These are phyloP conservation scores for Dasysyrphus tricinctus DNA, from an alignment of 2,888 invertebrate species.

Conservation along the genomic window DNA sequence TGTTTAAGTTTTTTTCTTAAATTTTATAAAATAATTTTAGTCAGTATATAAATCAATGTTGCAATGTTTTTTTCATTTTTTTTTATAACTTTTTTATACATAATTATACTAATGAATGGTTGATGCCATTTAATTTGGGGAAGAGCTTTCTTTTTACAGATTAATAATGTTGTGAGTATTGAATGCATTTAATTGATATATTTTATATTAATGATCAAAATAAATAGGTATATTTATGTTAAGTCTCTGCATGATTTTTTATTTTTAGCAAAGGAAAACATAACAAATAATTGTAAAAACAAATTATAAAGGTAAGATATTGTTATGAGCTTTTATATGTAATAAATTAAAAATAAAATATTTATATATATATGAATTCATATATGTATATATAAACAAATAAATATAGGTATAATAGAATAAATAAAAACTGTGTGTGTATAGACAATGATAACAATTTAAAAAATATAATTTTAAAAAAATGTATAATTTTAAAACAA, in stretches of 20 bases:
- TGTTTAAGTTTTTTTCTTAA: constrained; percentile 31
- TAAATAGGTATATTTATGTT: not conserved
- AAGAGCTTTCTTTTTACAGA: constrained; percentile 25
- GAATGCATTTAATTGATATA: constrained; percentile 58
- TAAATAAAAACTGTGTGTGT: constrained; percentile 31
- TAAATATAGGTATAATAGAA: too few species aligned
- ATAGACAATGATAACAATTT: constrained; percentile 37
- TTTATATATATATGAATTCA: constrained; percentile 33
- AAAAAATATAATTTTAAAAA: too few species aligned
- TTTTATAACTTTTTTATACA: constrained; percentile 1
- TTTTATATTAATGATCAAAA: constrained; percentile 15
- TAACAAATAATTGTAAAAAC: constrained; percentile 51
- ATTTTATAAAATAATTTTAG: constrained; percentile 51
- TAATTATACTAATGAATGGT: not conserved
- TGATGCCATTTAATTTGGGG: constrained; percentile 3
- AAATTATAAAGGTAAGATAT: constrained; percentile 54
- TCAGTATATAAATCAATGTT: constrained; percentile 51
- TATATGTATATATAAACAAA: constrained; percentile 17
- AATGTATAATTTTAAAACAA: constrained; percentile 23
- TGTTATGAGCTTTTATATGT: constrained; percentile 74
- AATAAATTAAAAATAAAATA: constrained; percentile 43
- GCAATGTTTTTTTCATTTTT: constrained; percentile 32
- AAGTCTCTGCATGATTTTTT: not conserved
- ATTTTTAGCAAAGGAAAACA: constrained; percentile 29
- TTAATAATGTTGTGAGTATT: constrained; percentile 57